Base-by-base conservation (phyloP, 2,888 invertebrate genomes). In the Nebria salina region DNA sequence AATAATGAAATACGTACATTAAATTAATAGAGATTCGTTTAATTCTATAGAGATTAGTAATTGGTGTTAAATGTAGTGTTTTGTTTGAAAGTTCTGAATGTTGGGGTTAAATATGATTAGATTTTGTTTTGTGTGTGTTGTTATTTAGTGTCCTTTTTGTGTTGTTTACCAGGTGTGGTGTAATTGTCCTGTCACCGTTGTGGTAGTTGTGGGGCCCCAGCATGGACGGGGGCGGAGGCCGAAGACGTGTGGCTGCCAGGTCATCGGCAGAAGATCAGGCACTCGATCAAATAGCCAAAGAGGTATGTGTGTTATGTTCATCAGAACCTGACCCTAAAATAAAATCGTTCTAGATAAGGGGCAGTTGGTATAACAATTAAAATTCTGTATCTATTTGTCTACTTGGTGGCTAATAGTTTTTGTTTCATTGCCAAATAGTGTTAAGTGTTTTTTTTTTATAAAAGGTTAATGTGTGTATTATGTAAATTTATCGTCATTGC, bases 201-300 rank as follows among this genome's bases (percentile, higher is more conserved):
- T 84, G 82, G 68, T 76, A 75, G 11, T 20, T 70, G 75, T 34
- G 75, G 75, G 75, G 82, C 84, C 83, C 84, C 84, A 85, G 85
- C 84, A 89, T 89, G 89, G 89, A 89, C 85, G 88, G 87, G 85
- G 88, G 87, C 84, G 89, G 89, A 83, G 93, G 93, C 88, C 91
- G 96, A 89, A 92, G 95, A 91, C 93, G 96, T 91, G 92, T 94
- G 91, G 93, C 95, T 89, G 90, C 94, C 84, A 95, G 97, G 90
- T 95, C 97, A 86, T 95, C 96, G 76, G 98, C 97, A n/a, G 98
- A 98, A 90, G 98, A 98, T 90, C 97, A 98, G 89, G 98, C 98
- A 75, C 93, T 98, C 82, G 98, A 98, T 90, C 96, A 97, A 90
- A 98, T 98, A 85, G 98, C 98, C 77, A 96, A 96, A 92, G 98